These are phyloP conservation scores for Allolobophora icterica DNA, from an alignment of 2,888 invertebrate species.

Conservation along the genomic window DNA sequence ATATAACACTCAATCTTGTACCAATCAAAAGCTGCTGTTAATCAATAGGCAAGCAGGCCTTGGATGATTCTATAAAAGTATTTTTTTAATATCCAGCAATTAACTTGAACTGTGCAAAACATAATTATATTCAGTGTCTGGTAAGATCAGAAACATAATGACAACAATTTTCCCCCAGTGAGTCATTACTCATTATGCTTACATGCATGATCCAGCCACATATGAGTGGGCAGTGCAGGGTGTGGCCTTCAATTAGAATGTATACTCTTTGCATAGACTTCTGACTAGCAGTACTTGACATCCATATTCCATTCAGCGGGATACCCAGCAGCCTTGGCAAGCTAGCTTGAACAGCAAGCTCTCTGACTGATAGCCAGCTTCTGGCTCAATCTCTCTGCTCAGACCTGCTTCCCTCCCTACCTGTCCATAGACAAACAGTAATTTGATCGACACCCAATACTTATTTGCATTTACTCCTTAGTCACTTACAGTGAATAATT, in stretches of 20 bases:
- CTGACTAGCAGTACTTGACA: neutral
- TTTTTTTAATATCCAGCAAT: neutral
- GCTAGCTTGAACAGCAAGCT: neutral
- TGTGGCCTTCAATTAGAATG: neutral
- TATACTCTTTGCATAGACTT: neutral
- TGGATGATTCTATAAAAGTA: neutral
- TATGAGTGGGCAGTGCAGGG: slow-evolving; percentile 10
- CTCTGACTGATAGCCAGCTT: neutral
- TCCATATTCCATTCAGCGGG: neutral
- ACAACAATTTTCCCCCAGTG: neutral
- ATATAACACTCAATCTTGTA: too few species aligned
- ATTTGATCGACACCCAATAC: neutral
- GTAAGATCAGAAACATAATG: neutral
- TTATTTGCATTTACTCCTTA: neutral
- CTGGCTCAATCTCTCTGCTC: neutral
- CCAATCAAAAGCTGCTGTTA: too few species aligned
- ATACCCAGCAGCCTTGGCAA: neutral
- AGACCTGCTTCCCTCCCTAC: neutral
- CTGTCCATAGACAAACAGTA: neutral
- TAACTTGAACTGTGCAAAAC: neutral
- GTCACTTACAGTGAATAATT: neutral
- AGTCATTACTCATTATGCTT: neutral
- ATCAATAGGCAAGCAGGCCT: neutral
- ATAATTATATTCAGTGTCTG: neutral
- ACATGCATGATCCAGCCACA: neutral